These are phyloP conservation scores for Heliothis virescens DNA, from an alignment of 1,140 invertebrate genomes.

Conservation along the genomic window DNA sequence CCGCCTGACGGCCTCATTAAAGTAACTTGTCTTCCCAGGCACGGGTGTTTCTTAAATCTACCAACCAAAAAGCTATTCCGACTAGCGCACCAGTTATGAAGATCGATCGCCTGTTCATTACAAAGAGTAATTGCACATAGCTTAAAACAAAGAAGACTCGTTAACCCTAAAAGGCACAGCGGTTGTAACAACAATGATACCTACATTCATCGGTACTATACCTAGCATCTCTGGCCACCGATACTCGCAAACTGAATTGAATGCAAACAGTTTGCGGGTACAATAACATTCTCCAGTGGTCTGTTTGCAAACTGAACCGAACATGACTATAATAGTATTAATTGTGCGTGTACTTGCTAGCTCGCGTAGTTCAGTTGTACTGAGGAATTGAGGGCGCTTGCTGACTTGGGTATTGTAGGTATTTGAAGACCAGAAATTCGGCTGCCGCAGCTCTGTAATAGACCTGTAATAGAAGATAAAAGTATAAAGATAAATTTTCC, in stretches of 20 bases:
- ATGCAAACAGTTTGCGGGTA: slow-evolving; percentile 64
- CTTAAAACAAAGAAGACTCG: neutral
- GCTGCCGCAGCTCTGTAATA: no score
- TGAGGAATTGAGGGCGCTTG: neutral
- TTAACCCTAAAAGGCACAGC: slow-evolving; percentile 15
- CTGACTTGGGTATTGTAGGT: neutral
- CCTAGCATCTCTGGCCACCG: slow-evolving; percentile 46
- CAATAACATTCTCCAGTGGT: slow-evolving; percentile 60
- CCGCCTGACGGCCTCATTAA: no score
- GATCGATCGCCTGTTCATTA: no score
- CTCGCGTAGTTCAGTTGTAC: neutral
- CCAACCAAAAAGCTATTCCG: no score
- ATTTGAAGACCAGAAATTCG: no score
- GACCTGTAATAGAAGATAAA: no score
- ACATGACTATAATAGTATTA: slow-evolving; percentile 14
- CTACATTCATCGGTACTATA: neutral
- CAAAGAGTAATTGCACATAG: no score
- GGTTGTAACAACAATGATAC: slow-evolving; percentile 4
- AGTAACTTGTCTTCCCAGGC: no score
- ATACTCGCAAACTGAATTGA: slow-evolving; percentile 57
- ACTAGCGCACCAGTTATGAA: no score
- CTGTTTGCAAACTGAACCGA: slow-evolving; percentile 46
- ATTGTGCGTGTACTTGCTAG: slow-evolving; percentile 14
- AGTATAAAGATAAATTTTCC: no score
- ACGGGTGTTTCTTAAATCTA: no score